Evolutionary conservation across 2,797 vertebrate species (phyloP), one percentile per base, ranked within the genome.

Genomic region (Buceros bicornis): DNA sequence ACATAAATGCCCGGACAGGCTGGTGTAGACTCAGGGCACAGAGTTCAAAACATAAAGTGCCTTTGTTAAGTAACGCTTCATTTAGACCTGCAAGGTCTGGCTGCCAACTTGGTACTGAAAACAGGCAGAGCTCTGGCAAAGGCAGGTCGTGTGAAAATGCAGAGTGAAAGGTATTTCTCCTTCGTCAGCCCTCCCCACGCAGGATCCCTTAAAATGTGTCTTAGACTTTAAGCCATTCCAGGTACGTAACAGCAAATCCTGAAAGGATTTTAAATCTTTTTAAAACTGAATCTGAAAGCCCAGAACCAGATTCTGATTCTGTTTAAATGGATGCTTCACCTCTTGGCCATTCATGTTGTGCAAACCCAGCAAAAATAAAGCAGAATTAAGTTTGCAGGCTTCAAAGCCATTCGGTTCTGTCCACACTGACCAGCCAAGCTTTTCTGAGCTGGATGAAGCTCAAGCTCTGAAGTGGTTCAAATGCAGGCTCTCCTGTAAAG

Each of bases 1-100:
- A 85, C 60, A 66, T 40, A 86, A 87, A 78, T 82, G 78, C 82
- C 92, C 22, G 1, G 61, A 77, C 90, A 62, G 87, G 72, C 84
- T 94, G 71, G 22, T 83, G 93, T 24, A 91, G 76, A 70, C 82
- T 87, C 73, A 35, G 88, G 91, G 90, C 91, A 95, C 51, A 43
- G 90, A 83, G 93, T 96, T 97, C 93, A 96, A 91, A 92, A 93
- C 61, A 96, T 31, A 91, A 90, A 95, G 86, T 96, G 93, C 53
- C 79, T 95, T 95, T 95, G 85, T 89, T 95, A 69, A 78, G 94
- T 24, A 90, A 81, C 1, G 62, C 90, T 93, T 65, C 87, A 57
- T n/a, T 84, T 54, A 48, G 83, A 94, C 89, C 93, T 87, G 65
- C 3, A 3, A 62, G 71, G 16, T 57, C 77, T 89, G 85, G 71